These are phyloP conservation scores for Samia ricini DNA, from an alignment of 1,140 invertebrate species.

Conservation along the genomic window DNA sequence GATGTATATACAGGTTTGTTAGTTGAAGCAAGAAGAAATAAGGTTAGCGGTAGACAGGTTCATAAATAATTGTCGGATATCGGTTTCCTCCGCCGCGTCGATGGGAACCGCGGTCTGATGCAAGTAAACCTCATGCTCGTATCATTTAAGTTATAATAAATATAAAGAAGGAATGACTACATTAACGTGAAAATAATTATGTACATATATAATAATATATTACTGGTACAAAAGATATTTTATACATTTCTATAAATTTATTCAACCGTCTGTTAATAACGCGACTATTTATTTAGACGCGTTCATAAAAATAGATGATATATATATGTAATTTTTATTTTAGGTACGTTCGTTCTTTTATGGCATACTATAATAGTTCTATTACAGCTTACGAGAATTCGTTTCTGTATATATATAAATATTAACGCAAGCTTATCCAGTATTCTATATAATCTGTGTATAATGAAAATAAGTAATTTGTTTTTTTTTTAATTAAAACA, in stretches of 20 bases:
- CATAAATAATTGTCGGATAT: constrained; percentile 62
- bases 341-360: neutral
- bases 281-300: neutral
- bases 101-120: constrained; percentile 16
- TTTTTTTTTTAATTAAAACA: too few relatives aligned
- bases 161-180: neutral
- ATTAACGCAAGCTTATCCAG: neutral
- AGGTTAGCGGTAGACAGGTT: constrained; percentile 34
- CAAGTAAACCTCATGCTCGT: constrained; percentile 12
- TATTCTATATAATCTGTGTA: neutral
- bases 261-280: neutral
- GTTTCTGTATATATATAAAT: neutral
- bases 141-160: constrained; percentile 4
- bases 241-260: neutral
- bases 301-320: neutral
- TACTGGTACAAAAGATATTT: neutral
- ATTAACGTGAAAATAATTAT: neutral
- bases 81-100: constrained; percentile 47
- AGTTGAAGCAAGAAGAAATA: constrained; percentile 20
- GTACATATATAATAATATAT: neutral
- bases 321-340: neutral
- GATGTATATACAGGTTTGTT: neutral
- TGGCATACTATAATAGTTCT: neutral
- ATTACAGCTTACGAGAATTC: neutral
- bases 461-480: too few relatives aligned